Evolutionary conservation across 2,113 vertebrate species (phyloP), one percentile per base, ranked within the genome.

Genomic region (Athene noctua): DNA sequence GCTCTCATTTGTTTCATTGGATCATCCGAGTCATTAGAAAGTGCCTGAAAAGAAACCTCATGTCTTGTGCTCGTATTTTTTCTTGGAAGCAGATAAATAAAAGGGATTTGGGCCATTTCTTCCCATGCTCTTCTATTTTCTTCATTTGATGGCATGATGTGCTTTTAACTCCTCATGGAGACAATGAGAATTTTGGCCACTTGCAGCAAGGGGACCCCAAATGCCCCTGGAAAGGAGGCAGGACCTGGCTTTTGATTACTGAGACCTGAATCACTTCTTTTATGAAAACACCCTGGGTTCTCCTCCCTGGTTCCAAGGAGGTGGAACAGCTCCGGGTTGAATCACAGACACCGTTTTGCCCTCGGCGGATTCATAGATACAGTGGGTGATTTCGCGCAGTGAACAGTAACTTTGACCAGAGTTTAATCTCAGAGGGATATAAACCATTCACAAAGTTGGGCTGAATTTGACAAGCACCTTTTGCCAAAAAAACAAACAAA

Each of bases 401-500:
- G 44, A 94, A 68, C 78, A 72, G 79, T 51, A 77, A 90, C 84
- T 88, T 40, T 88, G 79, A 94, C 40, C 54, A 80, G 87, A 78
- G 86, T 81, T 90, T 94, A 42, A 86, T 83, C 95, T 92, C 5
- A 25, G 79, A 94, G 90, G 75, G 96, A 93, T n/a, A 83, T 66
- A 92, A 96, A 94, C 79, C 81, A 54, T 95, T 96, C 93, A 86
- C 21, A 19, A 92, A 90, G 59, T 71, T 66, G 79, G 92, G 92
- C 80, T 83, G 92, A 83, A 80, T 74, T 83, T 78, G 95, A 94
- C 92, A 44, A 93, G 92, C 79, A 67, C 79, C 47, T 85, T 94
- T 73, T 93, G 78, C 95, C 86, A 92, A 95, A 96, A 94, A 91
- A 88, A 9, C 92, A 96, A 97, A 97, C 92, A 94, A 91, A 96